A percentile compares a stretch with the other conserved stretches of the same genome.
phyloP scores from a whole-genome alignment of 2,888 invertebrate genomes.

The Drosophila koepferae region DNA sequence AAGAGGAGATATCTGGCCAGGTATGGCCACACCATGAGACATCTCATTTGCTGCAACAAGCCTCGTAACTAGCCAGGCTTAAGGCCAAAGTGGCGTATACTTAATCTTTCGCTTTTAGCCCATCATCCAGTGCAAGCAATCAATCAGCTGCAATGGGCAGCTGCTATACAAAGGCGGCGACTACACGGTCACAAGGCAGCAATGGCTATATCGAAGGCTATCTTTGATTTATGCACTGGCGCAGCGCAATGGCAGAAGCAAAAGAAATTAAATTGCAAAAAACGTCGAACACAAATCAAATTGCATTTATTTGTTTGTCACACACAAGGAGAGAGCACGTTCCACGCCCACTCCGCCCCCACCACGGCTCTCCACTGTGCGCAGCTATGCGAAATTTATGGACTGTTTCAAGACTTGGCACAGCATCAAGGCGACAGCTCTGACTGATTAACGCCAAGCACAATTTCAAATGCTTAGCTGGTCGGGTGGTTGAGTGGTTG shows the following conservation, averaged over 20 bases:
- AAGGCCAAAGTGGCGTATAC: slow-evolving; percentile 41
- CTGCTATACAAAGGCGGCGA: background rate
- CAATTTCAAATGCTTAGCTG: background rate
- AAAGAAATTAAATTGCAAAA: slow-evolving; percentile 71
- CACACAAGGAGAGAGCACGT: background rate
- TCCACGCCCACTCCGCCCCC: background rate
- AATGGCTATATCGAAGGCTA: background rate
- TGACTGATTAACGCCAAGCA: slow-evolving; percentile 28
- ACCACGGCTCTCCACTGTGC: no score
- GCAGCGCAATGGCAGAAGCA: slow-evolving; percentile 14
- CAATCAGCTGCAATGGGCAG: slow-evolving; percentile 32
- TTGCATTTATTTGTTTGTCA: slow-evolving; percentile 66
- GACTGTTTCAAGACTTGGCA: slow-evolving; percentile 44
- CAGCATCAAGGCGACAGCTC: slow-evolving; percentile 33
- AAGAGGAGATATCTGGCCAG: background rate
- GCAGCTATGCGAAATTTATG: slow-evolving; percentile 43
- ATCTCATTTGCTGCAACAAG: background rate
- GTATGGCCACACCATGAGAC: background rate
- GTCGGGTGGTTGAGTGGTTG: background rate
- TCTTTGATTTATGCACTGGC: slow-evolving; percentile 64
- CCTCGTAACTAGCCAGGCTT: slow-evolving; percentile 9
- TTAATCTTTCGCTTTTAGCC: slow-evolving; percentile 30
- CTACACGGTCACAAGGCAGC: background rate
- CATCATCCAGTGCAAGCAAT: slow-evolving; percentile 28
- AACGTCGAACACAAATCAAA: slow-evolving; percentile 71